These are phyloP conservation scores for Flexamia atlantica DNA, from an alignment of 2,888 invertebrate genomes.

Conservation along the genomic window DNA sequence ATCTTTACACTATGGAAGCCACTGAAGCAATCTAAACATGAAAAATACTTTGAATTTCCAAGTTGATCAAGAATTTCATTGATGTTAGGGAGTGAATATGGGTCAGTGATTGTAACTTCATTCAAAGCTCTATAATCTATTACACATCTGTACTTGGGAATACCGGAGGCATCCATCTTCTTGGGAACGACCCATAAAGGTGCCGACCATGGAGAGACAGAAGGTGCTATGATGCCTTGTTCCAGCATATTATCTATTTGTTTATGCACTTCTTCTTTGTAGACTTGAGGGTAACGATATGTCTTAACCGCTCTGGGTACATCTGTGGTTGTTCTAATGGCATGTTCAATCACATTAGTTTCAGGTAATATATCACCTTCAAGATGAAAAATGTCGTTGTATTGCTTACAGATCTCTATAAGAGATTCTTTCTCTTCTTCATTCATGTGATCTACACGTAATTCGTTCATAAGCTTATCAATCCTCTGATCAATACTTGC, in stretches of 20 bases:
- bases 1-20: slow-evolving; percentile 66
- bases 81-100: slow-evolving; percentile 37
- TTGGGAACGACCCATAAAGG: slow-evolving; percentile 73
- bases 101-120: slow-evolving; percentile 25
- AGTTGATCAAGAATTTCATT: slow-evolving; percentile 34
- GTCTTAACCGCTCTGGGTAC: slow-evolving; percentile 69
- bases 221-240: slow-evolving; percentile 72
- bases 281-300: slow-evolving; percentile 70
- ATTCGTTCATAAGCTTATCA: background rate
- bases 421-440: slow-evolving; percentile 68
- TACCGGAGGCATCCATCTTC: slow-evolving; percentile 66
- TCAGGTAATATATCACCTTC: slow-evolving; percentile 68
- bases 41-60: slow-evolving; percentile 25
- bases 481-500: background rate
- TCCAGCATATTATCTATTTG: slow-evolving; percentile 65
- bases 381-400: slow-evolving; percentile 61
- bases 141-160: background rate
- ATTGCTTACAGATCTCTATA: slow-evolving; percentile 66
- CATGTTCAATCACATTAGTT: slow-evolving; percentile 70
- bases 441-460: slow-evolving; percentile 68
- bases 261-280: slow-evolving; percentile 70
- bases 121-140: slow-evolving; percentile 45
- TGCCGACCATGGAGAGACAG: slow-evolving; percentile 72
- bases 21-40: slow-evolving; percentile 61
- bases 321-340: slow-evolving; percentile 70